Conservation (phyloP, 2,888 invertebrate species). For the Oscheius sp. region DNA sequence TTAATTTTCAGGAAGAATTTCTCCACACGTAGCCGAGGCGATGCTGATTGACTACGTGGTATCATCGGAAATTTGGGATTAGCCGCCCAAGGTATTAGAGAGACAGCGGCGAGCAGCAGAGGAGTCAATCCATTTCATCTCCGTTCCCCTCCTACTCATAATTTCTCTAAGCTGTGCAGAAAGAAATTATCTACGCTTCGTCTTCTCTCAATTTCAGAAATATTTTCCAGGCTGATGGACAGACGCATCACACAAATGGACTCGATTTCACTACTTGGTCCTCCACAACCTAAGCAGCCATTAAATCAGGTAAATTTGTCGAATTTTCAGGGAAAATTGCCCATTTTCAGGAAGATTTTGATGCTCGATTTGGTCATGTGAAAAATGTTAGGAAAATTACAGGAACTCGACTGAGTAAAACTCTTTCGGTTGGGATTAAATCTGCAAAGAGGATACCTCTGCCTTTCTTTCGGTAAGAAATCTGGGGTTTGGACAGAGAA, state of each 20-base stretch:
- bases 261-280: slow-evolving; percentile 51
- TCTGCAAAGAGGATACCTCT: slow-evolving; percentile 12
- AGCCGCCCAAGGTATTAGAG: slow-evolving; percentile 1
- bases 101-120: not conserved
- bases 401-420: slow-evolving; percentile 8
- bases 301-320: slow-evolving; percentile 34
- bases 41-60: not conserved
- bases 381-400: slow-evolving; percentile 44
- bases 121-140: not conserved
- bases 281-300: slow-evolving; percentile 43
- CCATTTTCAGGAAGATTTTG: slow-evolving; percentile 49
- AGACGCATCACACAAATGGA: slow-evolving; percentile 41
- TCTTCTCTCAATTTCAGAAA: no score
- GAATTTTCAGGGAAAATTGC: not conserved
- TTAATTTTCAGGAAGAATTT: no score
- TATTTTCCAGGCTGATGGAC: not conserved
- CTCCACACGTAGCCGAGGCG: no score
- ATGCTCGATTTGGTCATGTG: slow-evolving; percentile 47
- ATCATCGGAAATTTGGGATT: slow-evolving; percentile 28
- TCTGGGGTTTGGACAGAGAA: no score
- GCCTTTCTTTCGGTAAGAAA: slow-evolving; percentile 10
- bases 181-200: no score
- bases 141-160: not conserved
- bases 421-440: slow-evolving; percentile 43
- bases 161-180: not conserved